These are phyloP conservation scores for cat (Felis catus) DNA, from an alignment of 2,113 vertebrate genomes.

Conservation along the genomic window DNA sequence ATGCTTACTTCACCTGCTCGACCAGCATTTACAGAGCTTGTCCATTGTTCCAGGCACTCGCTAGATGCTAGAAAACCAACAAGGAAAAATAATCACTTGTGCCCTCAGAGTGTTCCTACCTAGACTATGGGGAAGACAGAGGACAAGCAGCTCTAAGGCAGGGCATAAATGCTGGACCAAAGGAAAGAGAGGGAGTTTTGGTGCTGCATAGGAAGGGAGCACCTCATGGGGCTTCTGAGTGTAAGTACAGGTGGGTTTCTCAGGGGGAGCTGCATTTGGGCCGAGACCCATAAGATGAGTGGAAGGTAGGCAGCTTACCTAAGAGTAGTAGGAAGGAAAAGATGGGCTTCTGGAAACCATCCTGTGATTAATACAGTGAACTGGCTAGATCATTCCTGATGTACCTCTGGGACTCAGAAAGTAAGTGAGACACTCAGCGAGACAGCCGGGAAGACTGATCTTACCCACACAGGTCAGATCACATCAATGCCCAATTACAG, in stretches of 20 bases:
- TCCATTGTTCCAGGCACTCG: background rate
- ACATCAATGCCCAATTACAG: background rate
- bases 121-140: background rate
- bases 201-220: too few relatives aligned
- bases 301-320: background rate
- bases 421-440: background rate
- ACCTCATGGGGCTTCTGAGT: background rate
- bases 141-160: background rate
- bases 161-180: background rate
- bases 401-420: background rate
- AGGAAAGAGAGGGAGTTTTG: background rate
- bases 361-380: background rate
- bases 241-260: background rate
- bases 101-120: background rate
- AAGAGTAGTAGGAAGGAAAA: background rate
- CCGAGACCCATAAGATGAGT: background rate
- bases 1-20: background rate
- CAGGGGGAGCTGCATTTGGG: background rate
- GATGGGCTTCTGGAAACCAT: background rate
- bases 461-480: background rate
- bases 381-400: rapidly evolving
- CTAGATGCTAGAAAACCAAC: background rate
- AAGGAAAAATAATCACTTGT: background rate
- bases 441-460: background rate
- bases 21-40: background rate